These are phyloP conservation scores for Tuberolachnus salignus DNA, from an alignment of 2,888 invertebrate species.

Conservation along the genomic window DNA sequence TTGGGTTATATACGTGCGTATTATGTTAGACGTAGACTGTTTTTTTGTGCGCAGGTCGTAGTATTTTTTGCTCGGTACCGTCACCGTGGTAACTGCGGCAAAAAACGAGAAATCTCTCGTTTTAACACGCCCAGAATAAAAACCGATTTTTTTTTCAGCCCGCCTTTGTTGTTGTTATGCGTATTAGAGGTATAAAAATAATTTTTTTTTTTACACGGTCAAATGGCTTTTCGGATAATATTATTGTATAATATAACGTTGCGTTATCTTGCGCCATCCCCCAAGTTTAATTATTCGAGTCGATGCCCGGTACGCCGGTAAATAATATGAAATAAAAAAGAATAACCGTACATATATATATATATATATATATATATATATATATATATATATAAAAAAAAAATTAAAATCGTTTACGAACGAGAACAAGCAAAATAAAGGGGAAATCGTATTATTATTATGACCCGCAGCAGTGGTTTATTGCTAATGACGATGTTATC, in stretches of 20 bases:
- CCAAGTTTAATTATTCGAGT: slow-evolving; percentile 15
- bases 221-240: slow-evolving; percentile 12
- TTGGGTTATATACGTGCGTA: too few species aligned
- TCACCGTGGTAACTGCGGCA: neutral
- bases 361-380: too few species aligned
- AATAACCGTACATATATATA: neutral
- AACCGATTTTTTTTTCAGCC: neutral
- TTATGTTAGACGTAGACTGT: too few species aligned
- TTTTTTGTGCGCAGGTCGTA: neutral
- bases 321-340: neutral
- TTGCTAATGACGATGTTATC: slow-evolving; percentile 47
- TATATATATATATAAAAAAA: too few species aligned
- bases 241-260: neutral
- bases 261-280: neutral
- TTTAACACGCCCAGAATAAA: neutral
- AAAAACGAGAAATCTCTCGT: slow-evolving; percentile 7
- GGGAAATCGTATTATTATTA: neutral
- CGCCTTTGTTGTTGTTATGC: neutral
- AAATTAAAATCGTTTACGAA: slow-evolving; percentile 6
- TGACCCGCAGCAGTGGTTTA: slow-evolving; percentile 20
- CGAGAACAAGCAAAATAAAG: neutral
- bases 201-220: neutral
- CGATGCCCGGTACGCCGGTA: neutral
- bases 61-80: neutral
- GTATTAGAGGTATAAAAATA: too few species aligned